Evolutionary conservation across 2,888 invertebrate species (phyloP), one percentile per base, ranked within the genome.

Genomic region (Eumacrocentrus americanus): DNA sequence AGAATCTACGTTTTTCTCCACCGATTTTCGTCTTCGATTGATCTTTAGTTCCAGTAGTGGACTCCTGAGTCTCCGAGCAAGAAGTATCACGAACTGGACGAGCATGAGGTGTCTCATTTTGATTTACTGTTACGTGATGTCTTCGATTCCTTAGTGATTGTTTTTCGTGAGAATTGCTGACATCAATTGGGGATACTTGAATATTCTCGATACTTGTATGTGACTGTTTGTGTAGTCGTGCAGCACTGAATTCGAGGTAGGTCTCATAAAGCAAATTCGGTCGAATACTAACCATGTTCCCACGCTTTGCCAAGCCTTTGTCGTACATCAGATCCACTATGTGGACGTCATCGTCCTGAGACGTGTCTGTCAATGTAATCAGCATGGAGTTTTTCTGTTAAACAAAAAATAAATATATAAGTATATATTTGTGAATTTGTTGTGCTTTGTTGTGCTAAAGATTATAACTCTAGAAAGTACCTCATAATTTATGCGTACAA

Each of bases 211-310:
- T 38, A 14, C 38, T 16, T 14, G 12, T 12, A 12, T 11, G n/a
- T 12, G 16, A 16, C 12, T 14, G 38, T 14, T 38, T 3, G 9
- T 38, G 7, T n/a, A 38, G 38, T n/a, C n/a, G n/a, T n/a, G n/a
- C n/a, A n/a, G n/a, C n/a, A n/a, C n/a, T n/a, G n/a, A n/a, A n/a
- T n/a, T n/a, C n/a, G n/a, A 60, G 42, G 51, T 67, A 70, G 58
- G 68, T 62, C 38, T 25, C 25, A 66, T 67, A 70, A 22, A 53
- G 42, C 67, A 72, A 72, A 62, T 73, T 76, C 58, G 61, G 61
- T 47, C 62, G 69, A 7, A 67, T 77, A 79, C 79, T 66, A 72
- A 79, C 79, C 79, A 72, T 73, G 67, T 64, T 67, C 53, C 76
- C 79, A 61, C 58, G 59, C 40, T 58, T 60, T 1, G 78, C 79